Conservation (phyloP, 1,140 invertebrate genomes). For the Rhagoletis zephyria region DNA sequence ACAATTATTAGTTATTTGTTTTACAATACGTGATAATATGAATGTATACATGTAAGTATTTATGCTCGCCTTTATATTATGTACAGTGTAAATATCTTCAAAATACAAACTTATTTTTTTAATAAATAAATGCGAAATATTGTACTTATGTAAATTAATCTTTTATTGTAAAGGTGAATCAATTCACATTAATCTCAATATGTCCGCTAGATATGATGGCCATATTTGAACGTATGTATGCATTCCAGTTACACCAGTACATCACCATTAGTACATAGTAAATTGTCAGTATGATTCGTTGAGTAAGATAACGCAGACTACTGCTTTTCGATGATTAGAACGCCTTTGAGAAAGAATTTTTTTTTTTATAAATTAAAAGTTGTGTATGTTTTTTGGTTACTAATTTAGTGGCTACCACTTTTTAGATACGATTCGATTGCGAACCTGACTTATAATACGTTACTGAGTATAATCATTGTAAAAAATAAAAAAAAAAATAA, state of each 20-base stretch:
- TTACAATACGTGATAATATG: not conserved
- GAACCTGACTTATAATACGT: not conserved
- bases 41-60: not conserved
- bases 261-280: not conserved
- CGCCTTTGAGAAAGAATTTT: not conserved
- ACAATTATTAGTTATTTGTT: constrained; percentile 27
- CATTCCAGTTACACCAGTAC: not conserved
- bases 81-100: constrained; percentile 4
- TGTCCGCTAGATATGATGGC: not conserved
- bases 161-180: not conserved
- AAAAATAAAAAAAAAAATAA: constrained; percentile 24
- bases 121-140: constrained; percentile 10
- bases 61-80: constrained; percentile 26
- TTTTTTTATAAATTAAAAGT: not conserved
- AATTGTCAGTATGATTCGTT: constrained; percentile 31
- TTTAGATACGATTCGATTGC: not conserved
- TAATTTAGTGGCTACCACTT: not conserved
- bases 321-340: constrained; percentile 29
- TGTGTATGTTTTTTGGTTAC: not conserved
- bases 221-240: not conserved
- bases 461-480: not conserved
- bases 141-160: not conserved
- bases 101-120: not conserved
- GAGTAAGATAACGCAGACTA: constrained; percentile 1
- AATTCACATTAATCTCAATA: not conserved